Evolutionary conservation across 2,113 vertebrate species (phyloP).

Genomic region (Macquaria ambigua): DNA sequence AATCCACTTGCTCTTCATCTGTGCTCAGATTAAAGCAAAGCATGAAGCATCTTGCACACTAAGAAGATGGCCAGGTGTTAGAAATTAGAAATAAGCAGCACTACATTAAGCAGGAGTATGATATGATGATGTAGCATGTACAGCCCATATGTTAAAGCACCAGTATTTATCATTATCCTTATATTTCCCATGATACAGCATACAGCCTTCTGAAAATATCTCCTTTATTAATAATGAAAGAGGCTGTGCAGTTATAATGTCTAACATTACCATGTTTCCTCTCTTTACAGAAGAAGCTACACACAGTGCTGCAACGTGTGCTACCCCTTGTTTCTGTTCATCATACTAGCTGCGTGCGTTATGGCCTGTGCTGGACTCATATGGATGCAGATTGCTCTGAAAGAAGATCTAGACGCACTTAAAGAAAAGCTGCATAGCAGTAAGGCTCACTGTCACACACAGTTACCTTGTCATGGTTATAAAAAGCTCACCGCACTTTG

Average conservation of each 20-base stretch:
- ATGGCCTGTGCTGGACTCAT: constrained; percentile 95
- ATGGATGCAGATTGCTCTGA: constrained; percentile 98
- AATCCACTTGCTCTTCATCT: not conserved
- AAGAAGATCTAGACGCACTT: constrained; percentile 93
- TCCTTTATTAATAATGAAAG: constrained; percentile 61
- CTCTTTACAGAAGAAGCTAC: constrained; percentile 86
- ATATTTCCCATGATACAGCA: constrained; percentile 40
- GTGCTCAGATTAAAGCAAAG: not conserved
- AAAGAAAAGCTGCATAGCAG: constrained; percentile 95
- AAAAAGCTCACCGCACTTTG: constrained; percentile 5
- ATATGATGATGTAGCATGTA: not conserved
- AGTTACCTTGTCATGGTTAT: constrained; percentile 7
- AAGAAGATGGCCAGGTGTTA: not conserved
- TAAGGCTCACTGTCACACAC: constrained; percentile 76
- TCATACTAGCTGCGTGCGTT: constrained; percentile 94
- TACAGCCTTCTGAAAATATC: constrained; percentile 47
- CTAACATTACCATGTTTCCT: constrained; percentile 40
- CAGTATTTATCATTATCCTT: constrained; percentile 1
- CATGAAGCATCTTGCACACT: not conserved
- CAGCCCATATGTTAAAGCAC: not conserved
- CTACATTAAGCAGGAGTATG: not conserved
- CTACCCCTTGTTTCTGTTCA: constrained; percentile 93
- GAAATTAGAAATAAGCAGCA: constrained; percentile 12
- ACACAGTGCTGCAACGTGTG: constrained; percentile 94
- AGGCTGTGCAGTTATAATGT: constrained; percentile 22